A percentile compares a stretch with the other conserved stretches of the same genome.
phyloP scores from a whole-genome alignment of 2,113 vertebrate species.

The Mus musculus region GRCm39 chr2:80574501-80575000 shows the following conservation, averaged over 20 bases:
- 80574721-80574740: neutral
- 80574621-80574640: constrained; percentile 12
- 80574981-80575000: neutral
- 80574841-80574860: neutral
- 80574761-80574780: neutral
- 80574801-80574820: neutral
- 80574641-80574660: constrained; percentile 18
- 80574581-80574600: neutral
- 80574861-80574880: neutral
- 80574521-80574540: no score
- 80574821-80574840: neutral
- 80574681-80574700: constrained; percentile 3
- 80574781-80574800: neutral
- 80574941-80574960: neutral
- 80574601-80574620: constrained; percentile 44
- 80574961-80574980: neutral
- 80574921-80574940: neutral
- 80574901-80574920: neutral
- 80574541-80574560: no score
- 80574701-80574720: constrained; percentile 33
- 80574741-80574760: constrained; percentile 25
- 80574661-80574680: neutral
- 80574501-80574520: no score
- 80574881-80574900: neutral
- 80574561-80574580: no score